Evolutionary conservation across 2,113 vertebrate species (phyloP).

Genomic region (Oreochromis niloticus): DNA sequence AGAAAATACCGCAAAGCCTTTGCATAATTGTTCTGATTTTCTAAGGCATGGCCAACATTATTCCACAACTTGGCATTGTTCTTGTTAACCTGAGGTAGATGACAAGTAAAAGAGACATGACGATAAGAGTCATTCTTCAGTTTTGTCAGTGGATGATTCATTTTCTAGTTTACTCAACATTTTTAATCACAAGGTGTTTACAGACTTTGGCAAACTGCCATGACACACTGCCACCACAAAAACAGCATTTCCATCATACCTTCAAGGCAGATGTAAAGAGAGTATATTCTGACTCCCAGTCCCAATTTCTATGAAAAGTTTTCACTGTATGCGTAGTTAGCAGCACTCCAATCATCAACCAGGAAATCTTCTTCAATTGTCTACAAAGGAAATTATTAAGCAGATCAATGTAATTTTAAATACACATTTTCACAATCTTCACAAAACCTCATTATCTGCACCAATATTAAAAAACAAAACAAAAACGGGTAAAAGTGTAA

Average conservation of each 20-base stretch:
- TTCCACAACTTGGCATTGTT: conserved; percentile 99
- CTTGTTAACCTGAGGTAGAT: conserved; percentile 85
- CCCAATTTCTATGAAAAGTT: conserved; percentile 94
- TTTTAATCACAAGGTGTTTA: background rate
- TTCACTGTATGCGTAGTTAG: conserved; percentile 88
- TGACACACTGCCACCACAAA: background rate
- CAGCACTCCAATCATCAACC: conserved; percentile 83
- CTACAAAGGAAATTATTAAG: conserved; percentile 56
- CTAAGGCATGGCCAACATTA: conserved; percentile 94
- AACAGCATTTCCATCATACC: conserved; percentile 63
- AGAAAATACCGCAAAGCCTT: conserved; percentile 89
- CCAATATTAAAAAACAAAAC: background rate
- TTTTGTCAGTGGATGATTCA: background rate
- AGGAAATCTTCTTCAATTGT: conserved; percentile 83
- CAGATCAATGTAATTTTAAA: background rate
- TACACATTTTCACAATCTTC: background rate
- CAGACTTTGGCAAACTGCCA: background rate
- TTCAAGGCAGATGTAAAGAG: conserved; percentile 96
- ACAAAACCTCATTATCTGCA: background rate
- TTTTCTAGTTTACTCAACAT: background rate
- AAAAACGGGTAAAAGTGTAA: background rate
- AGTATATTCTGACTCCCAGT: conserved; percentile 97
- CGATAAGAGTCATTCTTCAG: background rate
- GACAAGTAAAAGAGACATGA: background rate
- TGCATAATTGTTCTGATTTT: conserved; percentile 93